These are phyloP conservation scores for Archegozetes longisetosus DNA, from an alignment of 1,140 invertebrate genomes.

Conservation along the genomic window DNA sequence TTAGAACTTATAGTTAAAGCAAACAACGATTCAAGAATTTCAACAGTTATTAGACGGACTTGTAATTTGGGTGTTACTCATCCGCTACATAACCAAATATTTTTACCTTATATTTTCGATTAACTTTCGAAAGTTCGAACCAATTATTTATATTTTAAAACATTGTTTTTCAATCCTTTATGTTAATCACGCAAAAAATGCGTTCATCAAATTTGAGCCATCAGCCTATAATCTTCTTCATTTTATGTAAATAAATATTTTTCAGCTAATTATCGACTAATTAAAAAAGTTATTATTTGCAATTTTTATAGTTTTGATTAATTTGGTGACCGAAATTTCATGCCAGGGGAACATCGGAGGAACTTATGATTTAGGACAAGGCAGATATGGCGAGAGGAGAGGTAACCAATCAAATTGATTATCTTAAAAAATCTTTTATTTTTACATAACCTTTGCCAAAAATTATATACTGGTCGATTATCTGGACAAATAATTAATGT, in stretches of 20 bases:
- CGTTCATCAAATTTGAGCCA: not conserved
- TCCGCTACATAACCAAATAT: too few relatives aligned
- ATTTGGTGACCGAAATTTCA: not conserved
- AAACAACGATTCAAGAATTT: not conserved
- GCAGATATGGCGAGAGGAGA: constrained; percentile 11
- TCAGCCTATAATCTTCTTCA: not conserved
- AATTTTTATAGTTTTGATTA: not conserved
- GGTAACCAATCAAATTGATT: constrained; percentile 6
- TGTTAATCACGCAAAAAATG: not conserved
- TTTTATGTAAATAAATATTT: not conserved
- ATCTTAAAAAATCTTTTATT: not conserved
- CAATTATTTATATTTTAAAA: not conserved
- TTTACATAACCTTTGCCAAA: not conserved
- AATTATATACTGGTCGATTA: not conserved
- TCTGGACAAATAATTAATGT: not conserved
- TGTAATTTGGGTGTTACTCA: too few relatives aligned
- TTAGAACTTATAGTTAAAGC: not conserved
- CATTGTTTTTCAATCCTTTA: not conserved
- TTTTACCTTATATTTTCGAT: too few relatives aligned
- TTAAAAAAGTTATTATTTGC: not conserved
- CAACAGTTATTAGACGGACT: not conserved
- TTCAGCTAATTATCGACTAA: too few relatives aligned
- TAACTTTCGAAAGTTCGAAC: too few relatives aligned
- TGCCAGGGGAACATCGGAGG: constrained; percentile 7
- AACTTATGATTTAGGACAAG: constrained; percentile 12